Conservation (phyloP, 2,888 invertebrate genomes). For the Leptarthrus brevirostris region DNA sequence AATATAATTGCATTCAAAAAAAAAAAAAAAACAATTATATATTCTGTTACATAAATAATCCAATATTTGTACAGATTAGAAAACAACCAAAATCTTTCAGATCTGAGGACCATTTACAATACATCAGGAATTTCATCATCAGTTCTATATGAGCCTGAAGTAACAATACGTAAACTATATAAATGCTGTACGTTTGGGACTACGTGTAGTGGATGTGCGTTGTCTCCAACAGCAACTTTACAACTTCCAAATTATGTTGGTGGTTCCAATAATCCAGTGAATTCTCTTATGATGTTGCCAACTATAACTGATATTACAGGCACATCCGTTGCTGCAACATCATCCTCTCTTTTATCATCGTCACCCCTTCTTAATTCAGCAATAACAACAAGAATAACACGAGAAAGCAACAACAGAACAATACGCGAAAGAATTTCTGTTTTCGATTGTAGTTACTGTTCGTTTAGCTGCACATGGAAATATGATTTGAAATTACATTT, state of each 20-base stretch:
- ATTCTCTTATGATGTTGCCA: constrained; percentile 11
- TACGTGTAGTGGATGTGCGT: constrained; percentile 46
- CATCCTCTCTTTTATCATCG: constrained; percentile 41
- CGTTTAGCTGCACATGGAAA: constrained; percentile 66
- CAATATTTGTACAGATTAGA: constrained; percentile 54
- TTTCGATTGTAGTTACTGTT: constrained; percentile 65
- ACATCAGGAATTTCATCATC: constrained; percentile 50
- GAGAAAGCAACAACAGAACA: constrained; percentile 58
- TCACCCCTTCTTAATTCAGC: constrained; percentile 24
- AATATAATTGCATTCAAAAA: too few species aligned
- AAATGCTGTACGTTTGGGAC: constrained; percentile 61
- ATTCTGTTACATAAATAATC: constrained; percentile 1
- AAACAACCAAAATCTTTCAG: constrained; percentile 65
- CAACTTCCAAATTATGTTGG: constrained; percentile 63
- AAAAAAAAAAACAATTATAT: background rate
- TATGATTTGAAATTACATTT: constrained; percentile 67
- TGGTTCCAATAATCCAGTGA: constrained; percentile 55
- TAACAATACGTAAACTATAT: constrained; percentile 65
- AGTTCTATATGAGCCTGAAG: constrained; percentile 63
- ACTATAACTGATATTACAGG: constrained; percentile 13
- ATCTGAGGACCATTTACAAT: constrained; percentile 64
- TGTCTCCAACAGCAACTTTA: constrained; percentile 59
- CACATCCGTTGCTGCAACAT: constrained; percentile 22
- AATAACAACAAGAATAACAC: constrained; percentile 51
- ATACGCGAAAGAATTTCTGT: constrained; percentile 59